These are phyloP conservation scores for Rhagologus leucostigma DNA, from an alignment of 2,113 vertebrate genomes.

Conservation along the genomic window DNA sequence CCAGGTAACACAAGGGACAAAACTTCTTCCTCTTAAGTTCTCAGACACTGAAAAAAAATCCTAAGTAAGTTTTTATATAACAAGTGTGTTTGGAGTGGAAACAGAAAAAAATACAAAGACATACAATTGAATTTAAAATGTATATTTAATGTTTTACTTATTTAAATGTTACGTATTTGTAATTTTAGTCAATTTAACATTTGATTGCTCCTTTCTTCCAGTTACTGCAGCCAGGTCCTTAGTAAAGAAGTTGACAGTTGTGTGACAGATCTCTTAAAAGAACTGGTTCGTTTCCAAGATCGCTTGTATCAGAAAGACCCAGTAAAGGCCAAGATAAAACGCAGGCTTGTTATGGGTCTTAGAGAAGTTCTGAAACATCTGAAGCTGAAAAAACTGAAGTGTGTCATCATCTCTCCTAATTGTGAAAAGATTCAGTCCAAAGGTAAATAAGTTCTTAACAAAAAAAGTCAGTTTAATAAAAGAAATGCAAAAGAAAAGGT, in stretches of 20 bases:
- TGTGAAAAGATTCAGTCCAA: conserved; percentile 95
- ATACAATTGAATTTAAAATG: not conserved
- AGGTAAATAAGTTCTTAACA: conserved; percentile 70
- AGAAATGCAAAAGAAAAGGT: not conserved
- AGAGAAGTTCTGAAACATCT: conserved; percentile 95
- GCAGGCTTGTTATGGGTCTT: conserved; percentile 94
- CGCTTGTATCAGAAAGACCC: conserved; percentile 96
- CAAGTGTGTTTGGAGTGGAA: not conserved
- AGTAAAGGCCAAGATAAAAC: conserved; percentile 92
- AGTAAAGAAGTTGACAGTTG: conserved; percentile 94
- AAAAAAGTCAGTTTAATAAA: not conserved
- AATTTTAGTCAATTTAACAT: not conserved
- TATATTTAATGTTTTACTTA: not conserved
- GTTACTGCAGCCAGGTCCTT: conserved; percentile 95
- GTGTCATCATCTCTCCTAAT: conserved; percentile 95
- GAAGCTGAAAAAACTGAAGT: conserved; percentile 91
- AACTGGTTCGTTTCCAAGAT: conserved; percentile 96
- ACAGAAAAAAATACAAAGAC: not conserved
- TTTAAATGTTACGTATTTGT: not conserved
- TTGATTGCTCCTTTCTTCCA: conserved; percentile 48
- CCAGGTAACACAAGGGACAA: not conserved
- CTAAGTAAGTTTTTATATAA: not conserved
- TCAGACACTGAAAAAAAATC: not conserved
- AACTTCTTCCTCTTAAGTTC: not conserved
- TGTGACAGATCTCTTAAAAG: conserved; percentile 86